phyloP scores from a whole-genome alignment of 2,888 invertebrate genomes.

The Drosophila algonquin region DNA sequence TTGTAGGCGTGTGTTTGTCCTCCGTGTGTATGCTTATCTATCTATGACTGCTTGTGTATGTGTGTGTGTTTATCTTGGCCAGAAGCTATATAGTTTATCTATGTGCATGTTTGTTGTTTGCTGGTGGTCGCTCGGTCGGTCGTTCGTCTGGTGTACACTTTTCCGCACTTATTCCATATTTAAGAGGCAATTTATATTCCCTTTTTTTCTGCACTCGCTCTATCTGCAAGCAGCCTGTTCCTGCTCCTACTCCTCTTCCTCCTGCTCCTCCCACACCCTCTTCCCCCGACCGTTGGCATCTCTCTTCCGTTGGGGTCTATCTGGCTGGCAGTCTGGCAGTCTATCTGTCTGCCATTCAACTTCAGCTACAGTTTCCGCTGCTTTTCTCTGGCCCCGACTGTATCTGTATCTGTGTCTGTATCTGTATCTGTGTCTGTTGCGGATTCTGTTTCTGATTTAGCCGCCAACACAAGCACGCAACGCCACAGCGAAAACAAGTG shows the following conservation, averaged over 20 bases:
- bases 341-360: conserved; percentile 71
- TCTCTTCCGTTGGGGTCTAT: background rate
- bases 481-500: conserved; percentile 22
- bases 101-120: conserved; percentile 73
- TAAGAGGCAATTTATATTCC: conserved; percentile 84
- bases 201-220: conserved; percentile 64
- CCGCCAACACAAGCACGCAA: conserved; percentile 35
- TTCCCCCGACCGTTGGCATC: background rate
- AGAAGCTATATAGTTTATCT: conserved; percentile 77
- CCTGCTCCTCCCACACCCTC: background rate
- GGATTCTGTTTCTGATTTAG: conserved; percentile 70
- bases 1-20: background rate
- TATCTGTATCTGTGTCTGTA: conserved; percentile 36
- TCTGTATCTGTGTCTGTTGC: conserved; percentile 61
- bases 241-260: background rate
- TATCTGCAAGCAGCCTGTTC: conserved; percentile 23
- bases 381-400: conserved; percentile 31
- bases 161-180: conserved; percentile 82
- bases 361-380: conserved; percentile 77
- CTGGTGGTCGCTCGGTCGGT: conserved; percentile 32
- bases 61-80: conserved; percentile 71
- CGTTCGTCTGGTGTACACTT: conserved; percentile 62
- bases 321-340: conserved; percentile 20
- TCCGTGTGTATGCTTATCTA: conserved; percentile 1
- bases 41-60: conserved; percentile 12